Evolutionary conservation across 2,888 invertebrate genomes (phyloP).

Genomic region (Andricus quercusramuli): DNA sequence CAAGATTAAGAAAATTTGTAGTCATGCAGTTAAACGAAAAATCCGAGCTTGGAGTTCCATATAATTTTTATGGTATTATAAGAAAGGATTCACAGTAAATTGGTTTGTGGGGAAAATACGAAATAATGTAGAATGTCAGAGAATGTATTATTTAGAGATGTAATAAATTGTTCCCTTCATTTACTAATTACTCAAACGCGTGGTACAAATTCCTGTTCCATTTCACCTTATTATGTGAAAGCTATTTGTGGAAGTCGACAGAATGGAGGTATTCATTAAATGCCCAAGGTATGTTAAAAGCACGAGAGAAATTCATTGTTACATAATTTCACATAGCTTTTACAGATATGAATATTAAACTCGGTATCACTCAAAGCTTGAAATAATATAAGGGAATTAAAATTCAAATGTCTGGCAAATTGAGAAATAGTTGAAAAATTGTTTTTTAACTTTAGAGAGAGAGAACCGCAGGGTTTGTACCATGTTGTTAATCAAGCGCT

Average conservation of each 20-base stretch:
- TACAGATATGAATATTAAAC: background rate
- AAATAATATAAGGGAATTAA: slow-evolving; percentile 9
- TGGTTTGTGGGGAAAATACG: background rate
- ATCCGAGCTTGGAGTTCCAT: background rate
- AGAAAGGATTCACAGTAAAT: background rate
- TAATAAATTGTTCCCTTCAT: background rate
- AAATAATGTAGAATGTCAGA: background rate
- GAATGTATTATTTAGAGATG: background rate
- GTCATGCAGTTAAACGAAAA: slow-evolving; percentile 22
- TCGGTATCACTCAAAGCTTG: background rate
- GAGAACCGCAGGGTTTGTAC: slow-evolving; percentile 4
- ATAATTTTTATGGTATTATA: slow-evolving; percentile 26
- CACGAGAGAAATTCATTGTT: background rate
- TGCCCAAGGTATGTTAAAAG: background rate
- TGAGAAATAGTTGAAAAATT: slow-evolving; percentile 20
- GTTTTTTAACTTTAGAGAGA: slow-evolving; percentile 9
- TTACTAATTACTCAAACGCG: background rate
- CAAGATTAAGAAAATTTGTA: slow-evolving; percentile 38
- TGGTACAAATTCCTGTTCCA: background rate
- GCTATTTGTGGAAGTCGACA: background rate
- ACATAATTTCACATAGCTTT: slow-evolving; percentile 12
- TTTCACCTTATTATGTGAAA: background rate
- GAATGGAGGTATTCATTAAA: slow-evolving; percentile 9
- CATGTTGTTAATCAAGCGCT: slow-evolving; percentile 9
- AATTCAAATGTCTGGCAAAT: background rate